Percentiles rank a stretch among this genome's conserved stretches.
Conservation (phyloP, 2,113 vertebrate genomes). For the Mirounga angustirostris region DNA sequence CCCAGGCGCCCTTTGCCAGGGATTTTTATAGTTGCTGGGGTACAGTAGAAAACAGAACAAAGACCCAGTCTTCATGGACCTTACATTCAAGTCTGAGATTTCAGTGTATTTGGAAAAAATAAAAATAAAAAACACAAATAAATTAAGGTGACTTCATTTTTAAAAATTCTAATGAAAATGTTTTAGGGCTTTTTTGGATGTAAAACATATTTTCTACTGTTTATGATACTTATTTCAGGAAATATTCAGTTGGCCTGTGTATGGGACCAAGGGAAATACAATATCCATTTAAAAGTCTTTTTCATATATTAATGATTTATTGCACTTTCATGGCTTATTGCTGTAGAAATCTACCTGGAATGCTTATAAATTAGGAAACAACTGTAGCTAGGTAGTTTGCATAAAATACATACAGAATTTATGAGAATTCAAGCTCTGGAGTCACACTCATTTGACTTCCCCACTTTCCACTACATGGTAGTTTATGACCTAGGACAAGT, state of each 20-base stretch:
- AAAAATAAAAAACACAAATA: neutral
- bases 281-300: neutral
- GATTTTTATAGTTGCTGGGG: neutral
- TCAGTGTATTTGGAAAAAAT: neutral
- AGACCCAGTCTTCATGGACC: neutral
- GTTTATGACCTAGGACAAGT: neutral
- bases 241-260: neutral
- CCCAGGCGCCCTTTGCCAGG: neutral
- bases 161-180: neutral
- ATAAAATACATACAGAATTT: neutral
- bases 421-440: neutral
- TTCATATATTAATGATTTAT: neutral
- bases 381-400: neutral
- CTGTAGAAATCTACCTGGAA: neutral
- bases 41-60: neutral
- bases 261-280: neutral
- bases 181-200: constrained; percentile 25
- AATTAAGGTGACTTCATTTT: constrained; percentile 14
- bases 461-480: neutral
- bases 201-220: constrained; percentile 23
- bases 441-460: neutral
- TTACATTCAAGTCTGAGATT: neutral
- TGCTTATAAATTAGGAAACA: constrained; percentile 44
- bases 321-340: constrained; percentile 24
- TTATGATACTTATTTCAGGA: neutral